Conservation (phyloP, 37 sponge, comb jelly and placozoan genomes). For the Eunapius fragilis region DNA sequence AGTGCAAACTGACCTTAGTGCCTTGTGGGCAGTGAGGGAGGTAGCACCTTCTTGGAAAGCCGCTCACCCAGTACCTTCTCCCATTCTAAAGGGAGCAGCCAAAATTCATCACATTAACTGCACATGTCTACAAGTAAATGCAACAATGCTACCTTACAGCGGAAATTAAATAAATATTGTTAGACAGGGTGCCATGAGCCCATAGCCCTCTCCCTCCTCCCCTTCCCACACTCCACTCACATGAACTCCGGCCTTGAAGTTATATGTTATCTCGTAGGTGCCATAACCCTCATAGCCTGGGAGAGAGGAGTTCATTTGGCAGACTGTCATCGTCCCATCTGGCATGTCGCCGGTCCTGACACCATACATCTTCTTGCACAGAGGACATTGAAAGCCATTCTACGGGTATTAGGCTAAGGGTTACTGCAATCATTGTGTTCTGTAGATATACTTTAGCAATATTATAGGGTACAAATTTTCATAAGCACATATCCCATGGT, state of each 20-base stretch:
- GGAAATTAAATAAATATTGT: too few relatives aligned
- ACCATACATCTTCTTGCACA: slow-evolving; percentile 90
- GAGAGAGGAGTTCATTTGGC: slow-evolving; percentile 24
- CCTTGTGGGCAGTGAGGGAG: slow-evolving; percentile 91
- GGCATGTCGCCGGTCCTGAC: slow-evolving; percentile 95
- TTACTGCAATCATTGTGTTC: background rate
- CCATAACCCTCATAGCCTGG: slow-evolving; percentile 81
- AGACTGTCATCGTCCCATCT: slow-evolving; percentile 65
- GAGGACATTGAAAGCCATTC: slow-evolving; percentile 86
- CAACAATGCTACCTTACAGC: too few relatives aligned
- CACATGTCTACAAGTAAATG: too few relatives aligned
- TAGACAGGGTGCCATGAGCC: too few relatives aligned
- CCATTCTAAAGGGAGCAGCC: slow-evolving; percentile 56
- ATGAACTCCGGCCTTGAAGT: slow-evolving; percentile 71
- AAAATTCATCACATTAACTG: too few relatives aligned
- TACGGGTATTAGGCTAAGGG: background rate
- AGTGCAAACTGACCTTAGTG: too few relatives aligned
- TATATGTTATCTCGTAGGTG: slow-evolving; percentile 84
- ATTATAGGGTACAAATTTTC: too few relatives aligned
- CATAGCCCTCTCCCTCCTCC: too few relatives aligned
- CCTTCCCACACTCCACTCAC: slow-evolving; percentile 6
- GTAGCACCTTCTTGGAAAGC: slow-evolving; percentile 92
- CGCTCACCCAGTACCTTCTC: slow-evolving; percentile 57
- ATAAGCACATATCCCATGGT: too few relatives aligned
- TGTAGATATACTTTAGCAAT: background rate